A percentile compares a stretch with the other conserved stretches of the same genome.
Conservation (phyloP, 2,888 invertebrate genomes). For the Polyommatus iphigenia region DNA sequence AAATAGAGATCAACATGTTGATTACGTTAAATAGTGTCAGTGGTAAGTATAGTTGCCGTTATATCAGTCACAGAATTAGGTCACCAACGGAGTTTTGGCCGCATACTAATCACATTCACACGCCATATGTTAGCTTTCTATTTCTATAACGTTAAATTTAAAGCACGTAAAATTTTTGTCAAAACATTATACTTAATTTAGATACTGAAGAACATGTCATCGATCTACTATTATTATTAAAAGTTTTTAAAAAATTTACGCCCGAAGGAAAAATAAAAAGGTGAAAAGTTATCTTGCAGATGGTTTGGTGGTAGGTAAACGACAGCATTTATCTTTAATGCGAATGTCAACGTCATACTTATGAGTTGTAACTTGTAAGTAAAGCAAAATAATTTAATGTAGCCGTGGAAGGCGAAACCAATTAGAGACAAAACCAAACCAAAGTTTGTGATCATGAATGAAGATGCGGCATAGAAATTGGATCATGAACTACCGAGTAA, state of each 20-base stretch:
- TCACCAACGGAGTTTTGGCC: conserved; percentile 31
- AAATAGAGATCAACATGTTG: conserved; percentile 27
- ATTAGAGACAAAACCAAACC: neutral
- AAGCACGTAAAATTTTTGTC: neutral
- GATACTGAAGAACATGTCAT: too few species aligned
- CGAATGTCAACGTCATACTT: too few species aligned
- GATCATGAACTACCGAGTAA: neutral
- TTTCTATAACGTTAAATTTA: conserved; percentile 23
- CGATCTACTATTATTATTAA: neutral
- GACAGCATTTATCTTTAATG: too few species aligned
- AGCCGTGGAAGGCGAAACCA: neutral
- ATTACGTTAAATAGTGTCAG: conserved; percentile 24
- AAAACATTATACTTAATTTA: too few species aligned
- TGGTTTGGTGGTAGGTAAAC: too few species aligned
- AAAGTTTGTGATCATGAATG: neutral
- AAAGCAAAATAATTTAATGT: neutral
- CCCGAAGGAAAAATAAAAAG: too few species aligned
- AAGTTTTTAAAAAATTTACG: neutral
- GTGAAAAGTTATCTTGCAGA: too few species aligned
- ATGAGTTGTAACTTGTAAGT: neutral
- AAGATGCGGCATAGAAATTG: neutral
- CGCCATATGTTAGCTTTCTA: conserved; percentile 26
- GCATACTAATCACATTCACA: conserved; percentile 34
- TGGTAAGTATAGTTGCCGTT: conserved; percentile 12
- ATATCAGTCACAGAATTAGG: conserved; percentile 31